Base-by-base conservation (phyloP, 2,797 vertebrate genomes). In the Liparis tanakae region DNA sequence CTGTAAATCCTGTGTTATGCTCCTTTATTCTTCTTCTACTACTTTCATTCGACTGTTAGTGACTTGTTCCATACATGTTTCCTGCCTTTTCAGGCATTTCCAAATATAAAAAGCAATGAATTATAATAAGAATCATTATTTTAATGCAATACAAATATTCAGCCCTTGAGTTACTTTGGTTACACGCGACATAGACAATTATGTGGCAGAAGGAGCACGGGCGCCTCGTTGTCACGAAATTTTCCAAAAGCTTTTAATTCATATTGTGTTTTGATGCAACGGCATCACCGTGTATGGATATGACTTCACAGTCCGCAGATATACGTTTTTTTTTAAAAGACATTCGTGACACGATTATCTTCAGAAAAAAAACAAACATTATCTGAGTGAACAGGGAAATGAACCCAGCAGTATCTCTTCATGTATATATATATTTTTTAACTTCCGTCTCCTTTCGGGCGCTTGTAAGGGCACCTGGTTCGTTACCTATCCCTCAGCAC, bases 361-460 rank as follows among this genome's bases (percentile, higher is more conserved):
- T 85, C 37, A 56, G 59, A 56, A 39, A 85, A 62, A 85, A 60
- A 84, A n/a, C n/a, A n/a, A 86, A 72, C 81, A 88, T 90, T 87
- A 92, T 86, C 85, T 76, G 74, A 79, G 73, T 36, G 82, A 88
- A 86, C 78, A 79, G 83, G 73, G 79, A 88, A 88, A 83, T 85
- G 70, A 75, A 85, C 76, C 68, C 53, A n/a, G 44, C 68, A 30
- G 75, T 67, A 73, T 80, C 80, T 85, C 41, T 54, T 61, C 71
- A 18, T 82, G 74, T 63, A 17, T 62, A 14, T 69, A 67, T 66
- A 13, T 37, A 37, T 39, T 39, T 12, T 41, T 41, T 66, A 30
- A 30, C 12, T 54, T 68, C 34, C 56, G 68, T 68, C 73, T 82
- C 22, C 62, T 70, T 69, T 83, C 71, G 83, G 84, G 78, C 79